A percentile compares a stretch with the other conserved stretches of the same genome.
Evolutionary conservation across 2,113 vertebrate species (phyloP).

Genomic region (Chaetodon trifascialis): DNA sequence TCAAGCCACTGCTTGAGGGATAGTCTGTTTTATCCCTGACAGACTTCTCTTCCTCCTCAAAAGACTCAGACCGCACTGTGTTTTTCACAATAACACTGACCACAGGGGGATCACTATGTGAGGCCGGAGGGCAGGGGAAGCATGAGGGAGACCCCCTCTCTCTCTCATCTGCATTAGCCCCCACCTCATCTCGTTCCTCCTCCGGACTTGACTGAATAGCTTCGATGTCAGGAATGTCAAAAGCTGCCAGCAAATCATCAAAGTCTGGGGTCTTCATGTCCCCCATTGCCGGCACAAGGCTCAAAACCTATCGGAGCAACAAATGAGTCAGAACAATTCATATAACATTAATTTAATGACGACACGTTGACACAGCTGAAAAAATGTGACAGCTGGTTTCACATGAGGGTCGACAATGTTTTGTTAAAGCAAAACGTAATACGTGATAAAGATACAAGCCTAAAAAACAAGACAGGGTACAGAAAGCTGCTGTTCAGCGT

Average conservation of each 20-base stretch:
- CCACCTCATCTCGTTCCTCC: conserved; percentile 71
- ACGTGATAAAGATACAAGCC: not conserved
- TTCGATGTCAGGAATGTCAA: conserved; percentile 98
- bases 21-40: conserved; percentile 18
- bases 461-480: not conserved
- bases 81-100: conserved; percentile 99
- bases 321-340: not conserved
- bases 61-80: conserved; percentile 88
- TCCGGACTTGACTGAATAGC: conserved; percentile 93
- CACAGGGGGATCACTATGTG: conserved; percentile 83
- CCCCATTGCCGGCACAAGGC: conserved; percentile 87
- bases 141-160: conserved; percentile 71
- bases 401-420: not conserved
- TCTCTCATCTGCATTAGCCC: conserved; percentile 68
- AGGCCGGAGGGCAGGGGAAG: conserved; percentile 63
- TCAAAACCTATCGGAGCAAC: conserved; percentile 69
- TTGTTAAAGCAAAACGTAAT: not conserved
- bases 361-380: not conserved
- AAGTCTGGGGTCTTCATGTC: conserved; percentile 99
- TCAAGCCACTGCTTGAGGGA: conserved; percentile 31
- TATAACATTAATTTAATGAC: not conserved
- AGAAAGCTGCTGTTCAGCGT: not conserved
- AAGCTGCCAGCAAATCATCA: conserved; percentile 96
- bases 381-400: conserved; percentile 12
- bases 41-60: conserved; percentile 81